Conservation (phyloP, 2,113 vertebrate species). For the Dryoscopus gambensis region DNA sequence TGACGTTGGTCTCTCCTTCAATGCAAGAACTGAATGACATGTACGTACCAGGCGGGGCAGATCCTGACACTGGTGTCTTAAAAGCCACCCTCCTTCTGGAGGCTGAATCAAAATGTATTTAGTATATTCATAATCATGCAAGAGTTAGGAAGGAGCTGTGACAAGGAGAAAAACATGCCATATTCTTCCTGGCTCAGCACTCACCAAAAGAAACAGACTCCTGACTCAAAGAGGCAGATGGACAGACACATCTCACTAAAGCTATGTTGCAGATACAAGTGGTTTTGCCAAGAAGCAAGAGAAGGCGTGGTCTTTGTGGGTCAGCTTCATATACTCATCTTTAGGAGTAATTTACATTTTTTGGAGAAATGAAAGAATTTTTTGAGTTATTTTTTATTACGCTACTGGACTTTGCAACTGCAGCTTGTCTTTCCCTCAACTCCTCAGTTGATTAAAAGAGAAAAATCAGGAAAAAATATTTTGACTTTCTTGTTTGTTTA, state of each 20-base stretch:
- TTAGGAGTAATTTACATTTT: neutral
- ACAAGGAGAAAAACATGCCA: neutral
- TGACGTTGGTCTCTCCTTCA: neutral
- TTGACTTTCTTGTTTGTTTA: neutral
- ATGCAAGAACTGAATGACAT: fast-evolving
- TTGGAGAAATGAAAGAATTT: neutral
- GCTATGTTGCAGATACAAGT: neutral
- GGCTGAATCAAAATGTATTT: neutral
- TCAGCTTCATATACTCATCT: neutral
- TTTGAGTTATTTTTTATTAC: neutral
- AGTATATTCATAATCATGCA: fast-evolving
- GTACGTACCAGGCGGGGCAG: neutral
- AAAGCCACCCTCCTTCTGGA: neutral
- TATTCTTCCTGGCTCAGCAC: neutral
- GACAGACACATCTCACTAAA: neutral
- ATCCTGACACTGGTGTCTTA: neutral
- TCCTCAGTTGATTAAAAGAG: neutral
- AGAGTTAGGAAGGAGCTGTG: neutral
- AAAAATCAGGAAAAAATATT: neutral
- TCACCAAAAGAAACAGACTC: neutral
- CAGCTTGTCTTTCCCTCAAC: neutral
- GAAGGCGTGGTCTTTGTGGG: neutral
- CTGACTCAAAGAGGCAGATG: neutral
- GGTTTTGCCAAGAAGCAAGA: neutral
- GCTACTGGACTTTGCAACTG: neutral